phyloP scores from a whole-genome alignment of 2,113 vertebrate genomes.

The Neodontobutis hainanensis region DNA sequence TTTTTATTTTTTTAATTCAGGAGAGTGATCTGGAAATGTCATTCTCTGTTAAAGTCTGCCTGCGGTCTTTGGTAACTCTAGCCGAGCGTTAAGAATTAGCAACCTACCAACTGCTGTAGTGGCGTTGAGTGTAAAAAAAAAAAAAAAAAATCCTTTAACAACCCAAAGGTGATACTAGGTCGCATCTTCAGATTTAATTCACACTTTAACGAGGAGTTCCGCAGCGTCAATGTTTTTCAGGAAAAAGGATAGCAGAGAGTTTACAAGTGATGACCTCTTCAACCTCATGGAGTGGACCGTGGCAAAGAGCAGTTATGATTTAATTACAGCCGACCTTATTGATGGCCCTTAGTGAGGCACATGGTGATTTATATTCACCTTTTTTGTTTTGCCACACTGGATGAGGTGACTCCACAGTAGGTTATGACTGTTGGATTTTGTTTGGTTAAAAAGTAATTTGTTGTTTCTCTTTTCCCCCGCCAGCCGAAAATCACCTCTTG shows the following conservation, averaged over 20 bases:
- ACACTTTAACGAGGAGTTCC: conserved; percentile 19
- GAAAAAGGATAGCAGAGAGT: conserved; percentile 13
- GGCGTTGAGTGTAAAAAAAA: conserved; percentile 46
- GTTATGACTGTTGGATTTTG: too few species aligned
- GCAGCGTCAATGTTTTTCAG: conserved; percentile 5
- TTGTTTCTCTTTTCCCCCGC: too few species aligned
- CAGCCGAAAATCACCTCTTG: too few species aligned
- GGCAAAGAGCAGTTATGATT: conserved; percentile 31
- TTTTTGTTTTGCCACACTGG: not conserved
- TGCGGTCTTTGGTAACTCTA: conserved; percentile 58
- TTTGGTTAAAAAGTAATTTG: too few species aligned
- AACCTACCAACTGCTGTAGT: conserved; percentile 60
- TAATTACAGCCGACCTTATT: conserved; percentile 54
- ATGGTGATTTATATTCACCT: conserved; percentile 10
- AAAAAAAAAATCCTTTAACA: conserved; percentile 30
- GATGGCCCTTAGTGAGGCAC: conserved; percentile 18
- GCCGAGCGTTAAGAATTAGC: conserved; percentile 68
- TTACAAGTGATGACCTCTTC: conserved; percentile 20
- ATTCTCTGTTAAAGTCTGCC: conserved; percentile 65
- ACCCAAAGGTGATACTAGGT: conserved; percentile 15
- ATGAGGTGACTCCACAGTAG: conserved; percentile 3
- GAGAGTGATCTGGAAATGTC: conserved; percentile 75
- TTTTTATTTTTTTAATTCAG: conserved; percentile 57
- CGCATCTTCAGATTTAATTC: conserved; percentile 21
- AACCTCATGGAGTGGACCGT: conserved; percentile 18